Conservation (phyloP, 2,888 invertebrate genomes). For the Drosophila macrospina region DNA sequence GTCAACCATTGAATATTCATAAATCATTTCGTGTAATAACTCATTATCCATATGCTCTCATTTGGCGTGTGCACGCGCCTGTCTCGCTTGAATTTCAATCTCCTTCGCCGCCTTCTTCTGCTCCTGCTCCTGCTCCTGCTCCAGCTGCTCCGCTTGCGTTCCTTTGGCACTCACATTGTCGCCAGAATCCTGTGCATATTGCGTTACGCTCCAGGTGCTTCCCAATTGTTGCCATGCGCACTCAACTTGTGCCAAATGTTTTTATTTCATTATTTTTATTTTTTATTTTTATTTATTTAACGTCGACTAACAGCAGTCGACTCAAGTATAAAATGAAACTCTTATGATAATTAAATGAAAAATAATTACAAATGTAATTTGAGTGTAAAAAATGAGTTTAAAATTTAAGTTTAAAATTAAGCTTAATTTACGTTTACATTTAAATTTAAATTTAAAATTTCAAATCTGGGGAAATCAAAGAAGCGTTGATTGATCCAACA, state of each 20-base stretch:
- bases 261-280: too few relatives aligned
- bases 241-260: conserved; percentile 3
- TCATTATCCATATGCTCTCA: conserved; percentile 58
- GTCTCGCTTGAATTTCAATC: conserved; percentile 5
- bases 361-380: too few relatives aligned
- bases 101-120: background rate
- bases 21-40: conserved; percentile 75
- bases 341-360: too few relatives aligned
- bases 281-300: too few relatives aligned
- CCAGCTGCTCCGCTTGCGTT: conserved; percentile 9
- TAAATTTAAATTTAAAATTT: too few relatives aligned
- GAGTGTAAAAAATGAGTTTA: too few relatives aligned
- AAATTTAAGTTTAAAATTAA: too few relatives aligned
- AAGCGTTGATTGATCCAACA: too few relatives aligned
- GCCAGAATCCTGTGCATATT: conserved; percentile 38
- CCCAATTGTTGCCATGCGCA: conserved; percentile 23
- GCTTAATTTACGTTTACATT: too few relatives aligned
- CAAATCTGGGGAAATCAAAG: too few relatives aligned
- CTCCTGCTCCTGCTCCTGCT: background rate
- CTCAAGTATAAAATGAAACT: too few relatives aligned
- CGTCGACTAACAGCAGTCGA: too few relatives aligned
- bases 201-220: conserved; percentile 63
- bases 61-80: conserved; percentile 38
- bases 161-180: conserved; percentile 18
- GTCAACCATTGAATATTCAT: conserved; percentile 76